Base-by-base conservation (phyloP, 1,140 invertebrate genomes). In the Rhyzopertha dominica region DNA sequence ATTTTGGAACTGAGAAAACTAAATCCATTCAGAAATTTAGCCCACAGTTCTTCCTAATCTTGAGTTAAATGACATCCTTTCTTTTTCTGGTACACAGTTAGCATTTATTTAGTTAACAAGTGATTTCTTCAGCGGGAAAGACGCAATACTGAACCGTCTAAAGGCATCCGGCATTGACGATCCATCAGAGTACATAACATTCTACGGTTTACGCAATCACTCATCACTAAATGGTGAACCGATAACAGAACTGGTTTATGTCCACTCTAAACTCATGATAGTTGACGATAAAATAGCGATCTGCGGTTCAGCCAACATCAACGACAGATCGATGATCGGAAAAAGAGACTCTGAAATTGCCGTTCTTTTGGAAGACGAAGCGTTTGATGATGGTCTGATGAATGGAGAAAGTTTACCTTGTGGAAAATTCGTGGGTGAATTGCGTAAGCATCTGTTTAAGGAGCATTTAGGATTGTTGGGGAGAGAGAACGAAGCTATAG, bases 271-370 rank as follows among this genome's bases (percentile, higher is more conserved):
- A 71, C 66, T 99, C 35, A 78, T 98, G 69, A 95, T 99, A 46
- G 87, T 90, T 8, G 92, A 96, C 66, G 92, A 96, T 67, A 77
- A 76, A 35, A 78, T 80, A 4, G 82, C 92, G 0, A 95, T 98
- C 41, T 95, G 95, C 62, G 95, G 95, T 2, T 97, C 92, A 4
- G 94, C 95, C 0, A 99, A 99, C 67, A 95, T 98, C 48, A 99
- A 98, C 62, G 95, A 99, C 65, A 72, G 95, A 40, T 95, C 91
- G 45, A 79, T 98, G 77, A 74, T 90, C 26, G 92, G 92, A 2
- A 87, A 84, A 47, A 74, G 95, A 48, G 95, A 98, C 61, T 96
- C 92, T 5, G 95, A 99, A 74, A 85, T 98, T n/a, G 92, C 90
- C 16, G 80, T 87, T 30, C 41, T 50, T 43, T 63, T 62, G 18